Evolutionary conservation across 2,888 invertebrate species (phyloP).

Genomic region (Drosophila bunnanda): DNA sequence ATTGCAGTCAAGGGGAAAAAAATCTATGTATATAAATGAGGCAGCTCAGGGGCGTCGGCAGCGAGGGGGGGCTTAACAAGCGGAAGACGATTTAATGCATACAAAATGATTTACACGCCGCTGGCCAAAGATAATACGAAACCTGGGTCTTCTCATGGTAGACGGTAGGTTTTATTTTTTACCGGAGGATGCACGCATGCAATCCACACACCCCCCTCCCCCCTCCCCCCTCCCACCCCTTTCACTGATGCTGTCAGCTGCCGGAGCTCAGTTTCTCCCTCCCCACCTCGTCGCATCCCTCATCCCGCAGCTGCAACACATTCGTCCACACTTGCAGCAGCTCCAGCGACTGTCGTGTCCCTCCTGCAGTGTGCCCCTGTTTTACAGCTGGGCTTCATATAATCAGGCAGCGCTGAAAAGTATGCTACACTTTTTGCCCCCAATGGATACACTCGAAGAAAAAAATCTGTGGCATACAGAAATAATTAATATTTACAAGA

Average conservation of each 20-base stretch:
- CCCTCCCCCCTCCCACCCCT: background rate
- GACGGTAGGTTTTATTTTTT: constrained; percentile 7
- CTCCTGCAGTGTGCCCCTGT: constrained; percentile 1
- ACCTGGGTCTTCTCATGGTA: constrained; percentile 14
- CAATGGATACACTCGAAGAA: constrained; percentile 29
- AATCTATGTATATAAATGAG: constrained; percentile 27
- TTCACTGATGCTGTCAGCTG: constrained; percentile 9
- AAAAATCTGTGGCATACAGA: background rate
- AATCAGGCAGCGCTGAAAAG: constrained; percentile 78
- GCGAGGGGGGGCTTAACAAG: constrained; percentile 21
- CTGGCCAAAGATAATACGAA: constrained; percentile 73
- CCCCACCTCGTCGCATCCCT: background rate
- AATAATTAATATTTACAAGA: background rate
- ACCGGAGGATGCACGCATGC: constrained; percentile 34
- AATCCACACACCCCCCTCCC: too few species aligned
- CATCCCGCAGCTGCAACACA: background rate
- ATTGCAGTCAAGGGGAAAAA: background rate
- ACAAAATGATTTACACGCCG: constrained; percentile 80
- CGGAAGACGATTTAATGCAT: constrained; percentile 79
- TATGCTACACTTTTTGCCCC: constrained; percentile 63
- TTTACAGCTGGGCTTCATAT: constrained; percentile 55
- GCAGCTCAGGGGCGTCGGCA: constrained; percentile 13
- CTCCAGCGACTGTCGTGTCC: background rate
- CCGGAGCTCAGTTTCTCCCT: constrained; percentile 37
- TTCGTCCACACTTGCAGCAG: constrained; percentile 29